A percentile compares a stretch with the other conserved stretches of the same genome.
Evolutionary conservation across 2,797 vertebrate genomes (phyloP).

Genomic region (Allenopithecus nigroviridis): DNA sequence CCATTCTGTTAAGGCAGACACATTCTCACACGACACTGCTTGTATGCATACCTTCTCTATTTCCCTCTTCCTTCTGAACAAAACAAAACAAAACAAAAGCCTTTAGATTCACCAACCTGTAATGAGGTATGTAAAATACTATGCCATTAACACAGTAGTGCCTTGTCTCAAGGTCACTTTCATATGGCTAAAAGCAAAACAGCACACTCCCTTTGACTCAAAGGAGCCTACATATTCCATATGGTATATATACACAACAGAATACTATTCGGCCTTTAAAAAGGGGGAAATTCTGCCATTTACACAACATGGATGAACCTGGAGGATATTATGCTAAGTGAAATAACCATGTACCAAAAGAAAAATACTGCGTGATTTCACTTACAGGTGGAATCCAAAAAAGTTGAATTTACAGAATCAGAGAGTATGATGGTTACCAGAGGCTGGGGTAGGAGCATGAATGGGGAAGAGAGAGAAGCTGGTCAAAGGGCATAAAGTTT

Average conservation of each 20-base stretch:
- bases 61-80: not conserved
- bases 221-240: not conserved
- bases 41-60: not conserved
- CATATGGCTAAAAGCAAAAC: not conserved
- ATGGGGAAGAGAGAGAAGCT: not conserved
- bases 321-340: not conserved
- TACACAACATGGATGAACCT: not conserved
- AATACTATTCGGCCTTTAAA: not conserved
- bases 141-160: not conserved
- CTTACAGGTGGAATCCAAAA: not conserved
- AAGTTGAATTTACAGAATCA: not conserved
- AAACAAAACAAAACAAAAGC: not conserved
- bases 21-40: not conserved
- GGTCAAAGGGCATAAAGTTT: not conserved
- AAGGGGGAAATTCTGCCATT: not conserved
- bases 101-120: not conserved
- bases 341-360: not conserved
- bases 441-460: fast-evolving
- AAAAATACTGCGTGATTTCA: not conserved
- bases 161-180: not conserved
- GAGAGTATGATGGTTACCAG: not conserved
- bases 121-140: not conserved
- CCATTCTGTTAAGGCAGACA: not conserved
- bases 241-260: not conserved
- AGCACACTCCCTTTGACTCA: not conserved